Evolutionary conservation across 2,888 invertebrate species (phyloP), one percentile per base, ranked within the genome.

Genomic region (Hedychridium roseum): DNA sequence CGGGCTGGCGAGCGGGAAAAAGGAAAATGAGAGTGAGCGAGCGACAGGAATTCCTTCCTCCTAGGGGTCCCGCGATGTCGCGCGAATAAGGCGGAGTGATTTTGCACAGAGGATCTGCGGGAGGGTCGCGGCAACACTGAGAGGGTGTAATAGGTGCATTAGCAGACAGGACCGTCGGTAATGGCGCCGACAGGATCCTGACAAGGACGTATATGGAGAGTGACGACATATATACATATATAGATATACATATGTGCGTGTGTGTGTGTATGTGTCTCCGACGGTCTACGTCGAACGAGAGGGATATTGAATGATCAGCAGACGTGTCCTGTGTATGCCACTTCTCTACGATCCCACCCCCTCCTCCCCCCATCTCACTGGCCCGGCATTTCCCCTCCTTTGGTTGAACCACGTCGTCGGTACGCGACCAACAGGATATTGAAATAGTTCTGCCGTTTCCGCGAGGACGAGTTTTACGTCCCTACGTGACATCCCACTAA

Each of bases 181-280:
- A 49, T 43, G 39, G 39, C n/a, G 32, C n/a, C 18, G 39, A 34
- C 32, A 31, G 35, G 40, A 28, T 12, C 7, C 28, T 39, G 32
- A 21, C 39, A 32, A 23, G 39, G 38, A 45, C 32, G 20, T 38
- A 39, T 45, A n/a, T n/a, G n/a, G n/a, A n/a, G n/a, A n/a, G n/a
- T n/a, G n/a, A n/a, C n/a, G n/a, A n/a, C n/a, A n/a, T n/a, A n/a
- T n/a, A n/a, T n/a, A n/a, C n/a, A n/a, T n/a, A n/a, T n/a, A n/a
- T n/a, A n/a, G n/a, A n/a, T n/a, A n/a, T n/a, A n/a, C n/a, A n/a
- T n/a, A n/a, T n/a, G n/a, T n/a, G n/a, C n/a, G n/a, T n/a, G n/a
- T n/a, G n/a, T n/a, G n/a, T n/a, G n/a, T n/a, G n/a, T n/a, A n/a
- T n/a, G n/a, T n/a, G n/a, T n/a, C n/a, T n/a, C n/a, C n/a, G n/a